Evolutionary conservation across 1,140 invertebrate genomes (phyloP), one percentile per base, ranked within the genome.

Genomic region (Seison nebaliae): DNA sequence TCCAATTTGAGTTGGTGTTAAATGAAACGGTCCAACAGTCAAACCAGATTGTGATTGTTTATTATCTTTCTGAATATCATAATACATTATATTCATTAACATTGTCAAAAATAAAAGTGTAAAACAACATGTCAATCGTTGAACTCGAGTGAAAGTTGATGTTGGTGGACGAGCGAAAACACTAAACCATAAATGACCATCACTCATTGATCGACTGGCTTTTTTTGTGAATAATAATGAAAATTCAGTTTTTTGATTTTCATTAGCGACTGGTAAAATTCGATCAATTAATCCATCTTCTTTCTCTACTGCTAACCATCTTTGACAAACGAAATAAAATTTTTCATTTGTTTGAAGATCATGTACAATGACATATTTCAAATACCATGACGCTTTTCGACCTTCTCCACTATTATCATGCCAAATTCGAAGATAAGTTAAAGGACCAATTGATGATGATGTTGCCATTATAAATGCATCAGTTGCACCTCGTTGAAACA

Each of bases 121-220:
- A 42, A 66, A 54, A 44, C 65, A 66, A 32, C 61, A 63, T 5
- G 63, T 63, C n/a, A 65, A 54, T 22, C 66, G 44, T 50, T 68
- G 60, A 8, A 53, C 46, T 29, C 61, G 36, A 1, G 31, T 65
- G 43, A 67, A 67, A 18, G 64, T 47, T 28, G 60, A 65, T 26
- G 58, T 48, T 4, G 63, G 57, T 9, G 65, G 65, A 20, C 65
- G 46, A 20, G 61, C 51, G 44, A 68, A 59, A 4, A 67, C 56
- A 7, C 63, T 65, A 44, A 66, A 64, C 66, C 66, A 68, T 6
- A 68, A 47, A 47, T 68, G 66, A 20, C 64, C 64, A 46, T 68
- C 65, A 11, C 53, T 51, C 0, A 68, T 47, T 35, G 63, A 60
- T 43, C 61, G 59, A 19, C 53, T 49, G 1, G 57, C 53, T 12